phyloP scores from a whole-genome alignment of 2,797 vertebrate genomes.

The Pangasius macronema region DNA sequence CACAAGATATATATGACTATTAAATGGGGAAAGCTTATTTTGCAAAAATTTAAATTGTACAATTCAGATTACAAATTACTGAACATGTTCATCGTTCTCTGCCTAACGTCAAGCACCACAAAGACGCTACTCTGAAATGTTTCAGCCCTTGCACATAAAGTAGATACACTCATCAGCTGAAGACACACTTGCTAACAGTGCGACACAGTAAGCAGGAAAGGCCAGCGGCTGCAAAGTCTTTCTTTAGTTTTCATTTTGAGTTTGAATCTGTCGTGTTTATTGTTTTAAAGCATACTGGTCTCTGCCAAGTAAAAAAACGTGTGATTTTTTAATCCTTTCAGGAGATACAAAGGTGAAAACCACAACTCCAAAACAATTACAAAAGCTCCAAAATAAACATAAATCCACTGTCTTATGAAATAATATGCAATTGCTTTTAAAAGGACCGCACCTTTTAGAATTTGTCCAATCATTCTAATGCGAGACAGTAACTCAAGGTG shows the following conservation, averaged over 20 bases:
- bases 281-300: not conserved
- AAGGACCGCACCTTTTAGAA: not conserved
- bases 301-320: not conserved
- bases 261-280: not conserved
- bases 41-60: constrained; percentile 63
- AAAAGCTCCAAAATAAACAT: not conserved
- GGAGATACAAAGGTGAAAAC: not conserved
- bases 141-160: not conserved
- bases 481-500: not conserved
- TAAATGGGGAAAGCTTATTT: constrained; percentile 59
- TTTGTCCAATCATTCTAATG: not conserved
- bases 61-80: constrained; percentile 59
- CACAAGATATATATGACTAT: not conserved
- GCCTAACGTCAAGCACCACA: constrained; percentile 24
- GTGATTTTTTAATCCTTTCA: not conserved
- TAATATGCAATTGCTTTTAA: not conserved
- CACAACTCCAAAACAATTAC: not conserved
- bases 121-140: not conserved
- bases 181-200: not conserved
- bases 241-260: not conserved
- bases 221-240: not conserved
- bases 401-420: not conserved
- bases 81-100: constrained; percentile 54
- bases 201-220: not conserved
- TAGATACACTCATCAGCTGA: not conserved